A percentile compares a stretch with the other conserved stretches of the same genome.
These are phyloP conservation scores for Phengaris alcon DNA, from an alignment of 2,888 invertebrate genomes.

Conservation along the genomic window DNA sequence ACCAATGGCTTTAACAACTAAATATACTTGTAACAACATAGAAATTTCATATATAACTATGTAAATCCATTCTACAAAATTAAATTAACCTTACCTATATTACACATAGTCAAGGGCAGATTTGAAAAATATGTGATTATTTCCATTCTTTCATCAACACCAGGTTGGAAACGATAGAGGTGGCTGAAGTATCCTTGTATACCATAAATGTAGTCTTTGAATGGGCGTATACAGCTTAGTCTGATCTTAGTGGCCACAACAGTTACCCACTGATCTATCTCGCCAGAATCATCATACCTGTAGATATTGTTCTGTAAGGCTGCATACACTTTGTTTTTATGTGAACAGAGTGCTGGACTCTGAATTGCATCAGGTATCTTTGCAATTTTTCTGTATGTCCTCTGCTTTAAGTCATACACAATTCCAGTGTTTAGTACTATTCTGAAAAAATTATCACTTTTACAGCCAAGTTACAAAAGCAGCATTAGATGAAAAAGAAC, in stretches of 20 bases:
- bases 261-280: constrained; percentile 50
- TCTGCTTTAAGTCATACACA: constrained; percentile 57
- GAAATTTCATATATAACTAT: too few relatives aligned
- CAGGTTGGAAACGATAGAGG: constrained; percentile 59
- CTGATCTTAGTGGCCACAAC: constrained; percentile 50
- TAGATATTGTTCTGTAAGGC: constrained; percentile 59
- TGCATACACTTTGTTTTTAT: constrained; percentile 54
- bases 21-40: background rate
- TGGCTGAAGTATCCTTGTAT: constrained; percentile 59
- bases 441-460: constrained; percentile 47
- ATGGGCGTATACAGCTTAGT: constrained; percentile 54
- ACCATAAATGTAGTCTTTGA: constrained; percentile 58
- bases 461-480: background rate
- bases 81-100: constrained; percentile 50
- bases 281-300: constrained; percentile 50
- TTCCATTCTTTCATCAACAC: constrained; percentile 47
- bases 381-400: constrained; percentile 52
- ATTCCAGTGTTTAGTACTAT: constrained; percentile 56
- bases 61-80: background rate
- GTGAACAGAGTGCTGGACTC: constrained; percentile 58
- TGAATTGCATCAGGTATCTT: constrained; percentile 63
- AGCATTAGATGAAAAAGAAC: background rate
- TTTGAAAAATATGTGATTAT: constrained; percentile 48
- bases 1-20: background rate
- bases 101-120: constrained; percentile 56